Evolutionary conservation across 2,888 invertebrate species (phyloP), one percentile per base, ranked within the genome.

Genomic region (Lepeophtheirus nordmannii): DNA sequence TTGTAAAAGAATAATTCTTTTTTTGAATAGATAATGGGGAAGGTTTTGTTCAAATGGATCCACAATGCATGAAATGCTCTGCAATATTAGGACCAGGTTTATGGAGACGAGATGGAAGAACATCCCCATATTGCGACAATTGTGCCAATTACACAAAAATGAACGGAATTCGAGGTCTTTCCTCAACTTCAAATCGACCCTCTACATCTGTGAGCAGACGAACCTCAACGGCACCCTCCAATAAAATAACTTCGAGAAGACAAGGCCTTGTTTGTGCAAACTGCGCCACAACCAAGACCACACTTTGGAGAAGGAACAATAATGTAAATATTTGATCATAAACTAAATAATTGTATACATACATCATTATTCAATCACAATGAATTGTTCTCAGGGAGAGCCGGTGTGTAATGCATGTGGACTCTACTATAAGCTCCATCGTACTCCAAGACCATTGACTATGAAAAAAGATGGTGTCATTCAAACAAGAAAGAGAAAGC

Each of bases 401-500:
- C 80, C 81, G 1, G 81, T 82, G 38, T 81, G 81, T 72, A 81
- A 81, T 72, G 81, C 81, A 9, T 81, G 81, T 70, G 81, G 81
- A 7, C 75, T 81, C 12, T 81, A 81, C 72, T 81, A 74, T 73
- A 82, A 82, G 72, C 73, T 81, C 30, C 81, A 82, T 69, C 75
- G 75, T 71, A 76, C 78, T 40, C 74, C 76, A 67, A 73, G 80
- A n/a, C 80, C 80, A n/a, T 69, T 78, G 68, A 75, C 79, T 1
- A 80, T 80, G 79, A 77, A 78, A 70, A 80, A 80, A 69, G 79
- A 80, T 65, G 78, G 78, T 46, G 53, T 46, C n/a, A 79, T 80
- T 53, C 80, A 75, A 77, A 92, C 92, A 67, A 80, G 93, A 69
- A 86, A 92, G 76, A 82, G 92, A 71, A 83, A 92, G 71, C 89